These are phyloP conservation scores for Piprites chloris DNA, from an alignment of 2,113 vertebrate genomes.

Conservation along the genomic window DNA sequence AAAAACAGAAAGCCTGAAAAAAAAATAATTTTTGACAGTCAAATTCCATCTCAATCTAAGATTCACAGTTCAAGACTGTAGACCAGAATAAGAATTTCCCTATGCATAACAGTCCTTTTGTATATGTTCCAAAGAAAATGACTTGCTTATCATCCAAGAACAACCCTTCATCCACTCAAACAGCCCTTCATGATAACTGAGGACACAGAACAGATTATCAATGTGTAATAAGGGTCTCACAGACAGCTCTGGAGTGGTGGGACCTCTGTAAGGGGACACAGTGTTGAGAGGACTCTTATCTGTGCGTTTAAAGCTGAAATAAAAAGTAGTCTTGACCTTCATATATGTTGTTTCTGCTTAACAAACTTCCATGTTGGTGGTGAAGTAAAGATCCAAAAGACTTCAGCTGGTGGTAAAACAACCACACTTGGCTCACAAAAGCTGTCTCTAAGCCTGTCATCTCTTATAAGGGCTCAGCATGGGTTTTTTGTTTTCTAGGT, in stretches of 20 bases:
- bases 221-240: accelerated
- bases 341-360: accelerated
- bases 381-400: not conserved
- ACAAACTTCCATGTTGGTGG: not conserved
- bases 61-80: not conserved
- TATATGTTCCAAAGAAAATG: not conserved
- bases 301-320: not conserved
- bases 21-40: not conserved
- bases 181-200: not conserved
- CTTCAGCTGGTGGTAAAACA: not conserved
- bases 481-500: not conserved
- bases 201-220: not conserved
- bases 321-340: not conserved
- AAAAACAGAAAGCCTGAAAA: not conserved
- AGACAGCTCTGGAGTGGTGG: not conserved
- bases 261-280: no score
- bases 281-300: accelerated
- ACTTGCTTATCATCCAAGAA: not conserved
- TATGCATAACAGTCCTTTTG: not conserved
- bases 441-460: not conserved
- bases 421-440: not conserved
- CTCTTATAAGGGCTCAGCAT: not conserved
- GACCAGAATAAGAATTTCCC: not conserved
- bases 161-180: not conserved
- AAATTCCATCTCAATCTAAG: not conserved